Percentiles rank a stretch among this genome's conserved stretches.
These are phyloP conservation scores for Drosophila demipolita DNA, from an alignment of 2,888 invertebrate species.

Conservation along the genomic window DNA sequence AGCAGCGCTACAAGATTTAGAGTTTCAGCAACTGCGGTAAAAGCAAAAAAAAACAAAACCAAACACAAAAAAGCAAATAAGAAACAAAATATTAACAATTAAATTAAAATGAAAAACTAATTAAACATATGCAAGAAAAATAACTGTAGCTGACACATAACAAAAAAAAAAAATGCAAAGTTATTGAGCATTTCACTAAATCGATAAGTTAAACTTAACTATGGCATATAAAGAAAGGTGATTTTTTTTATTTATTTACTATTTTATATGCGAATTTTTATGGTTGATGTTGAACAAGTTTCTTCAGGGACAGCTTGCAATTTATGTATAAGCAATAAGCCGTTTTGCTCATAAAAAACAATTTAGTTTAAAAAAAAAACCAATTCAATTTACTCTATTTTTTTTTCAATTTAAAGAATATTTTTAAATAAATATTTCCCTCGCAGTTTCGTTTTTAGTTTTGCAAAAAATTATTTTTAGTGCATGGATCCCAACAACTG, in stretches of 20 bases:
- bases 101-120: conserved; percentile 19
- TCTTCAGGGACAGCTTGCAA: conserved; percentile 79
- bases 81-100: conserved; percentile 53
- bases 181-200: conserved; percentile 64
- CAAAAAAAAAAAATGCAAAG: conserved; percentile 52
- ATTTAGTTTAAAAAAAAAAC: conserved; percentile 12
- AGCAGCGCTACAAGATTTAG: conserved; percentile 75
- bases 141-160: conserved; percentile 68
- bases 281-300: conserved; percentile 67
- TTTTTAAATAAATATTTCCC: not conserved
- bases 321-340: conserved; percentile 76
- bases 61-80: conserved; percentile 12
- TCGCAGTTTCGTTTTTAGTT: not conserved
- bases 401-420: not conserved
- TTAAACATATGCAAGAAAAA: conserved; percentile 53
- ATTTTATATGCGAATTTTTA: conserved; percentile 73
- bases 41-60: conserved; percentile 36
- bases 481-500: conserved; percentile 77
- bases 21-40: conserved; percentile 74
- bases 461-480: conserved; percentile 39
- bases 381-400: conserved; percentile 7
- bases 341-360: conserved; percentile 65
- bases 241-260: conserved; percentile 61
- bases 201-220: conserved; percentile 47
- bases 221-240: conserved; percentile 47